Conservation (phyloP, 2,113 vertebrate species). For the Silurus asotus region DNA sequence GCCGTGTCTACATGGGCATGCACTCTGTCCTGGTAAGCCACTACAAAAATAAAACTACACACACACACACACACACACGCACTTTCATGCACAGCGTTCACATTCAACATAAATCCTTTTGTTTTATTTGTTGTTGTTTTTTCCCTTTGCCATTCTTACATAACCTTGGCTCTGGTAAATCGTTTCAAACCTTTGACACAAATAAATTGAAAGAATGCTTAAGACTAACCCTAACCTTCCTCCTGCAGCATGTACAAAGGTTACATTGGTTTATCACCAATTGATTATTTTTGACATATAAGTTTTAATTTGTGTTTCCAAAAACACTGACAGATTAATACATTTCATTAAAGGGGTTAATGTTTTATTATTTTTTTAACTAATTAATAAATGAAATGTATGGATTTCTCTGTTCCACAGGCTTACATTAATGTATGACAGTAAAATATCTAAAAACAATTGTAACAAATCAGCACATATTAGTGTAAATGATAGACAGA, state of each 20-base stretch:
- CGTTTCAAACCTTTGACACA: too few species aligned
- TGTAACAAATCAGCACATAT: not conserved
- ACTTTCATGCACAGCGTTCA: not conserved
- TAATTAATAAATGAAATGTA: too few species aligned
- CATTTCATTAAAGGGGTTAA: not conserved
- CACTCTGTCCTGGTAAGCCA: slow-evolving; percentile 94
- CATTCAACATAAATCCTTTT: not conserved
- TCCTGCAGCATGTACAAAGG: too few species aligned
- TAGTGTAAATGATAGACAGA: not conserved
- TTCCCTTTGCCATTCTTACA: too few species aligned
- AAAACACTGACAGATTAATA: not conserved
- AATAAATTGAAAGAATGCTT: too few species aligned
- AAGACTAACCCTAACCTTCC: too few species aligned
- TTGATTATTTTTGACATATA: too few species aligned
- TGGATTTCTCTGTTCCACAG: not conserved
- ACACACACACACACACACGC: slow-evolving; percentile 20
- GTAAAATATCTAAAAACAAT: too few species aligned
- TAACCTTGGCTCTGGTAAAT: too few species aligned
- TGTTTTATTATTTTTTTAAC: not conserved
- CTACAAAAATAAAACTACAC: not conserved
- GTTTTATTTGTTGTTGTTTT: too few species aligned
- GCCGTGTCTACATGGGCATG: slow-evolving; percentile 98
- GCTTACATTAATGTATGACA: too few species aligned
- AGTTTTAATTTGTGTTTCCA: too few species aligned
- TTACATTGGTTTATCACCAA: not conserved